These are phyloP conservation scores for Todiramphus chloris DNA, from an alignment of 2,113 vertebrate species.

Conservation along the genomic window DNA sequence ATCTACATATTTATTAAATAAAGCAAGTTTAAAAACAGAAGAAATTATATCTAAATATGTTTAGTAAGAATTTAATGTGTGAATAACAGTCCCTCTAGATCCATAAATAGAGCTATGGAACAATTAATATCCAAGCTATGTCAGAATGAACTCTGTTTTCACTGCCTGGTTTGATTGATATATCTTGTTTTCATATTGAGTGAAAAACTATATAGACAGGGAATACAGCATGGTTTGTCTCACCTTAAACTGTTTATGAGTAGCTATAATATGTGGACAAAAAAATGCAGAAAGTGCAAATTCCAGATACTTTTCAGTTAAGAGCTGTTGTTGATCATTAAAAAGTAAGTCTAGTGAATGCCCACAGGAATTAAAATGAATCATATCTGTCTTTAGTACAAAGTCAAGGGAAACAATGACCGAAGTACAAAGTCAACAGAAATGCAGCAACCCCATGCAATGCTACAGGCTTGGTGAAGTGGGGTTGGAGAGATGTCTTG, in stretches of 20 bases:
- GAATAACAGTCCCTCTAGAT: neutral
- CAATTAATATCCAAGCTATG: neutral
- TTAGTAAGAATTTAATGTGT: neutral
- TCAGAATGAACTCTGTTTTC: neutral
- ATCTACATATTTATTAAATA: neutral
- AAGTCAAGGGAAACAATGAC: neutral
- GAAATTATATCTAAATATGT: neutral
- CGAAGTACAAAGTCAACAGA: too few relatives aligned
- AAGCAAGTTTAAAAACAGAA: neutral
- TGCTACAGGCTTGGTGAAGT: too few relatives aligned
- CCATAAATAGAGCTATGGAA: neutral
- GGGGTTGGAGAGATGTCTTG: too few relatives aligned
- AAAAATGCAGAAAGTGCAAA: neutral
- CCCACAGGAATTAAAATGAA: neutral
- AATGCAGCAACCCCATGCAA: too few relatives aligned
- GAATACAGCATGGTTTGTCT: neutral
- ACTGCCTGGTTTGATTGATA: neutral
- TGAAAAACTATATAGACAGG: neutral
- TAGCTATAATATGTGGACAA: neutral
- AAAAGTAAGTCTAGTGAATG: neutral
- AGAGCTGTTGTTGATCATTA: neutral
- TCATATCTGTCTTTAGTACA: neutral
- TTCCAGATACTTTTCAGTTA: neutral
- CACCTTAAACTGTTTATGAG: accelerated
- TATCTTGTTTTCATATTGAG: neutral